These are phyloP conservation scores for Atherinosoma microstoma DNA, from an alignment of 2,797 vertebrate genomes.

Conservation along the genomic window DNA sequence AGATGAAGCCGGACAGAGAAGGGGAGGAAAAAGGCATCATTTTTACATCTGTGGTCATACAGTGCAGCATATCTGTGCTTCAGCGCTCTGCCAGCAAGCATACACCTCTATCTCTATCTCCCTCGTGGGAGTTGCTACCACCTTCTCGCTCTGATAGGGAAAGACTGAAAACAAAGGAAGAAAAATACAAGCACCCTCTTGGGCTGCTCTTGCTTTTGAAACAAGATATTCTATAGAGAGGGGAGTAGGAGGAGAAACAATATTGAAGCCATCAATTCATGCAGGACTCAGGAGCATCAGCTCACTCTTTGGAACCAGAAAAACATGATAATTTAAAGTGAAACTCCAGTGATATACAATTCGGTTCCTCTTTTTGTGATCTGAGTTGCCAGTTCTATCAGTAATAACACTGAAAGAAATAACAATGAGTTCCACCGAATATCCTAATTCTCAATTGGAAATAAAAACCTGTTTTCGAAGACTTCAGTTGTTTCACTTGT, in stretches of 20 bases:
- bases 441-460: slow-evolving; percentile 14
- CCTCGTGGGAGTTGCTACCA: slow-evolving; percentile 67
- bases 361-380: slow-evolving; percentile 17
- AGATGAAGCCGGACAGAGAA: slow-evolving; percentile 60
- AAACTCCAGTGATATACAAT: slow-evolving; percentile 22
- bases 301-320: slow-evolving; percentile 30
- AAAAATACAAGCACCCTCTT: slow-evolving; percentile 69
- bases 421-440: background rate
- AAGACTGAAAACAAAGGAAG: slow-evolving; percentile 74
- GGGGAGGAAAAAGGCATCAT: slow-evolving; percentile 27
- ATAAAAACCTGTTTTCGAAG: slow-evolving; percentile 10
- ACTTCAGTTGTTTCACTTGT: slow-evolving; percentile 22
- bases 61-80: slow-evolving; percentile 63
- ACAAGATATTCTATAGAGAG: slow-evolving; percentile 64
- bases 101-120: slow-evolving; percentile 62
- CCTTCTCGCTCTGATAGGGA: slow-evolving; percentile 72
- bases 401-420: slow-evolving; percentile 2
- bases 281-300: slow-evolving; percentile 56
- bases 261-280: slow-evolving; percentile 76
- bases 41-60: slow-evolving; percentile 61
- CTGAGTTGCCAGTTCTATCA: background rate
- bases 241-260: slow-evolving; percentile 57
- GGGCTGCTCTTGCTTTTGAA: slow-evolving; percentile 66
- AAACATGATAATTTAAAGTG: slow-evolving; percentile 24
- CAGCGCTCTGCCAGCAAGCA: slow-evolving; percentile 63